Evolutionary conservation across 2,888 invertebrate genomes (phyloP), one percentile per base, ranked within the genome.

Genomic region (Xanthia icteritia): DNA sequence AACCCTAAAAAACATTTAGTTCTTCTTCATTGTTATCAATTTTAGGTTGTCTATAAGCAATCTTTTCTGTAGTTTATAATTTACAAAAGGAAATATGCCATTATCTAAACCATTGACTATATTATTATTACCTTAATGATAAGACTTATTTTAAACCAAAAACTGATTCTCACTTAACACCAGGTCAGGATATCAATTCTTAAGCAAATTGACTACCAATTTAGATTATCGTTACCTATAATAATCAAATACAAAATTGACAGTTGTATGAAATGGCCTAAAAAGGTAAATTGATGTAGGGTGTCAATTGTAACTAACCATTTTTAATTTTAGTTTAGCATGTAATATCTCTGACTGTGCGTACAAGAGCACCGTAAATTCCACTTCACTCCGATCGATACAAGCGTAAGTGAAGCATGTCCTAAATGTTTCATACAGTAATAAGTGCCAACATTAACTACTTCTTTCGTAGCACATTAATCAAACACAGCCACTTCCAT

Each of bases 391-490:
- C 0, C 70, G 67, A 83, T 83, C 83, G 60, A 83, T 83, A 65
- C 6, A 36, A 61, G 31, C 64, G 58, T 78, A 73, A 76, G 86
- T 81, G 69, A 85, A 78, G 60, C 39, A 68, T 86, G 65, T 75
- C 72, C 60, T 67, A 76, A 63, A 69, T 67, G 66, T 66, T 73
- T 66, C 54, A 67, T 63, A 61, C 20, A 66, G 73, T 71, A 69
- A 86, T 77, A 83, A 86, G 77, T 70, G 73, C 61, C 65, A 61
- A 27, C 80, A 84, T 83, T 67, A 83, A 72, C 73, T 64, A 77
- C 83, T 75, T 81, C 70, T 73, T 83, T 77, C 83, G 83, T 70
- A 48, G 65, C 64, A 64, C 84, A 86, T 85, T 86, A 69, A 85
- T 85, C 86, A 86, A 77, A 83, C 63, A 80, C 73, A 58, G n/a